Percentiles rank a stretch among this genome's conserved stretches.
phyloP scores from a whole-genome alignment of 2,888 invertebrate species.

The Euzetes globulus region DNA sequence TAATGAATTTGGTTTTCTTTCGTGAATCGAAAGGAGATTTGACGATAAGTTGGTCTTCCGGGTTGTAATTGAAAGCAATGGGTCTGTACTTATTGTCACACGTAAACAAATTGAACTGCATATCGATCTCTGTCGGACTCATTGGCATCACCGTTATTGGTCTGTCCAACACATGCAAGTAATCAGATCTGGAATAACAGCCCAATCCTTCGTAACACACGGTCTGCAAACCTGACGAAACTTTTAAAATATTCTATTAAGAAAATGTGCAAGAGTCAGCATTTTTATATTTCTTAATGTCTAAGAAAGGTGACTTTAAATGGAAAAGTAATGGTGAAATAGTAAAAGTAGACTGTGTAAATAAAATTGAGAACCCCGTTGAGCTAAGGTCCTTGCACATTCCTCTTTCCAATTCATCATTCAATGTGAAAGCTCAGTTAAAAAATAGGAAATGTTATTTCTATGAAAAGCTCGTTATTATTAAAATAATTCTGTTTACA shows the following conservation, averaged over 20 bases:
- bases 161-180: slow-evolving; percentile 3
- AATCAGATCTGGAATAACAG: slow-evolving; percentile 24
- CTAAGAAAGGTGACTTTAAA: too few species aligned
- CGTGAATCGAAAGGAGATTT: slow-evolving; percentile 26
- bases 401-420: too few species aligned
- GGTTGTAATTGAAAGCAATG: slow-evolving; percentile 19
- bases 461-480: too few species aligned
- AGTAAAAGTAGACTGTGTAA: too few species aligned
- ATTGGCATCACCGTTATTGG: slow-evolving; percentile 1
- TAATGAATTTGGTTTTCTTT: slow-evolving; percentile 32
- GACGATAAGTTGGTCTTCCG: not conserved
- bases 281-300: too few species aligned
- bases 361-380: too few species aligned
- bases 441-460: too few species aligned
- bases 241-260: too few species aligned
- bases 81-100: slow-evolving; percentile 30
- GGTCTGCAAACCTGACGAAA: not conserved
- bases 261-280: too few species aligned
- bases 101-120: slow-evolving; percentile 31
- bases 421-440: too few species aligned
- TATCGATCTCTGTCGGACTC: slow-evolving; percentile 25
- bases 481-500: not conserved
- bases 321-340: too few species aligned
- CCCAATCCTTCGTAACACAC: slow-evolving; percentile 28
- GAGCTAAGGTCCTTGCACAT: too few species aligned